Base-by-base conservation (phyloP, 1,140 invertebrate species). In the Formica exsecta region DNA sequence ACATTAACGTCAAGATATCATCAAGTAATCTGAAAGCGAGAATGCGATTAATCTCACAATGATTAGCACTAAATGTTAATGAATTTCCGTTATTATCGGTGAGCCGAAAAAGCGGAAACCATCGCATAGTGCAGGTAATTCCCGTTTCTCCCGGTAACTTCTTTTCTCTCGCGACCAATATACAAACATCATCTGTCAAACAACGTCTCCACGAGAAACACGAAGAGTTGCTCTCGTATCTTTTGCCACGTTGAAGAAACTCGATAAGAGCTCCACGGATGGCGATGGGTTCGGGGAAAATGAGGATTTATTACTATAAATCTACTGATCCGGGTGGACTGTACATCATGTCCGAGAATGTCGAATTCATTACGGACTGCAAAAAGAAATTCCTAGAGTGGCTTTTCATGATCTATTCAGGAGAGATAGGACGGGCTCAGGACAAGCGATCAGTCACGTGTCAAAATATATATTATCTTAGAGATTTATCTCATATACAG, bases 21-120 rank as follows among this genome's bases (percentile, higher is more conserved):
- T 13, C 54, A 13, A 38, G 54, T 73, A 62, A 89, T 89, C 36
- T 13, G 66, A 44, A 74, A 16, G 44, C 25, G 87, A 89, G 79
- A 88, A 79, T 36, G 48, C 13, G 86, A 32, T 84, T 86, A 83
- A 86, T 89, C 87, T 51, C 66, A 19, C 73, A 64, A 32, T 91
- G 89, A 91, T 91, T 91, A 90, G 87, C 70, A 70, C 84, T 90
- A 90, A 90, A 91, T 90, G 90, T 91, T 91, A 90, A 91, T 89
- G 80, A 81, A 65, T 85, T 90, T 86, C 85, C 89, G 77, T 68
- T 75, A 64, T 65, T 61, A 29, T 54, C 80, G 64, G 7, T 57
- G 25, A 38, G 32, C 13, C 48, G 32, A 59, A 81, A 38, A 81
- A 71, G 65, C 61, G 71, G 64, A 65, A 81, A 29, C 57, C 54